A percentile compares a stretch with the other conserved stretches of the same genome.
Conservation (phyloP, 2,113 vertebrate species). For the Ceyx melanurus region DNA sequence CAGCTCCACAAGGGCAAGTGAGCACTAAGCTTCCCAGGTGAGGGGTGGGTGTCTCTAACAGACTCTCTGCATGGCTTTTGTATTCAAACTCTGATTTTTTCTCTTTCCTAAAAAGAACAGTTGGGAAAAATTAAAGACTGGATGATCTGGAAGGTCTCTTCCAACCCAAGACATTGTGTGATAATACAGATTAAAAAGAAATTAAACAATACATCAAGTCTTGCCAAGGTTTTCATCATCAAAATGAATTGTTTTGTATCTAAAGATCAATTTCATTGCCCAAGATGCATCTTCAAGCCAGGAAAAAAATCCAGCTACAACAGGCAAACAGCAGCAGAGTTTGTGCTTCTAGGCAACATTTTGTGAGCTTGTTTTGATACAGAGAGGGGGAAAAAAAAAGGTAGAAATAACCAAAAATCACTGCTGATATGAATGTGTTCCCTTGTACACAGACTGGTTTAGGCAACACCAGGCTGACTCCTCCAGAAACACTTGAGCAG, state of each 20-base stretch:
- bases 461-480: neutral
- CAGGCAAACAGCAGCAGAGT: neutral
- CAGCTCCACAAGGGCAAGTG: neutral
- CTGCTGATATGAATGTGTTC: neutral
- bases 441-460: constrained; percentile 1
- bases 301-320: neutral
- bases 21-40: neutral
- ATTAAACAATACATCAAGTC: neutral
- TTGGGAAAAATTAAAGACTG: neutral
- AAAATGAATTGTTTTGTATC: neutral
- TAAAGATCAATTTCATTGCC: neutral
- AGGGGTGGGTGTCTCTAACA: no score
- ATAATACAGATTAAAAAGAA: neutral
- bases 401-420: neutral
- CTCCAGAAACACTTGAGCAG: neutral
- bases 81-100: neutral
- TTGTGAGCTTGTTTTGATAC: neutral
- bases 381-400: neutral
- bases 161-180: neutral
- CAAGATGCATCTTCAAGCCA: neutral
- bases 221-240: neutral
- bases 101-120: neutral
- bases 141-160: no score
- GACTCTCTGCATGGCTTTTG: neutral
- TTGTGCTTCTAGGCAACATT: neutral